phyloP scores from a whole-genome alignment of 2,797 vertebrate species.

The Diceros bicornis region DNA sequence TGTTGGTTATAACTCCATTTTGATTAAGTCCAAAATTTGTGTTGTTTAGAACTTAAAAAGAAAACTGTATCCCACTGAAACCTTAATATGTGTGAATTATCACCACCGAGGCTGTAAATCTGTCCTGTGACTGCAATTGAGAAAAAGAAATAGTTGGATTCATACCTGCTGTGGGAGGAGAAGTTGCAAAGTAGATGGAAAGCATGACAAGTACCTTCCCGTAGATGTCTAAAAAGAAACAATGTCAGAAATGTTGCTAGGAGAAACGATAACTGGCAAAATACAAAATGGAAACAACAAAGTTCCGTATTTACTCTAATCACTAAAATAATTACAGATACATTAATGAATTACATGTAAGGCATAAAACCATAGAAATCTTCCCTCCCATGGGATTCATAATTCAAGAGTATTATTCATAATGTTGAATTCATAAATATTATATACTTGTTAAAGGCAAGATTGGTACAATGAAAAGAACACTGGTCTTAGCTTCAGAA shows the following conservation, averaged over 20 bases:
- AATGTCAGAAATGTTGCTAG: not conserved
- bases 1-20: constrained; percentile 74
- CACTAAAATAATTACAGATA: not conserved
- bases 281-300: not conserved
- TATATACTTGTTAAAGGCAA: not conserved
- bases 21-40: not conserved
- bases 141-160: constrained; percentile 71
- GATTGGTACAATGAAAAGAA: not conserved
- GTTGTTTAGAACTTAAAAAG: not conserved
- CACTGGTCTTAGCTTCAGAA: not conserved
- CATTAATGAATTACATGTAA: not conserved
- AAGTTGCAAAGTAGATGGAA: constrained; percentile 22
- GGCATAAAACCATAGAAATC: not conserved
- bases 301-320: not conserved
- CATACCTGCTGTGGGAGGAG: constrained; percentile 67
- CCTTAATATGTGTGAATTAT: not conserved
- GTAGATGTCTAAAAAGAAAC: not conserved
- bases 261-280: not conserved
- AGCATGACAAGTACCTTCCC: not conserved
- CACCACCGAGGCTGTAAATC: not conserved
- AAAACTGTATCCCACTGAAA: not conserved
- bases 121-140: not conserved
- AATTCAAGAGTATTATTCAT: not conserved
- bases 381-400: not conserved
- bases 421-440: not conserved